These are phyloP conservation scores for Gyrodactylus bullatarudis DNA, from an alignment of 1,140 invertebrate species.

Conservation along the genomic window DNA sequence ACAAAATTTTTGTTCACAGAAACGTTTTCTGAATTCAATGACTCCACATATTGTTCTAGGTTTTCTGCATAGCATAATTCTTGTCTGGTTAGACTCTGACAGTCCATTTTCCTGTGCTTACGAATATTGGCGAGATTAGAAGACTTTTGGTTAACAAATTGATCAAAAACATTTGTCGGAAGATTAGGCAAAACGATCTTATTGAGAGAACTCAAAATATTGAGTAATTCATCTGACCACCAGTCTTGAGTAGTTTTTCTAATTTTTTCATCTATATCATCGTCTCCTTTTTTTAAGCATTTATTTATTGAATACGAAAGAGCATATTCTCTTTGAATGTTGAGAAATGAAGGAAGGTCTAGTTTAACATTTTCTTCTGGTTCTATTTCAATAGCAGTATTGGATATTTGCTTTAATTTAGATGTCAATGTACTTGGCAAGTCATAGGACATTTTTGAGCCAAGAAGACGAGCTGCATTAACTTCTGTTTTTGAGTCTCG, in stretches of 20 bases:
- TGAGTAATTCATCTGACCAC: background rate
- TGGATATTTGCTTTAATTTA: background rate
- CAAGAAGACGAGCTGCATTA: background rate
- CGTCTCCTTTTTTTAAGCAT: background rate
- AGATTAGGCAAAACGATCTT: background rate
- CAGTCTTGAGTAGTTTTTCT: background rate
- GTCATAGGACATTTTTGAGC: background rate
- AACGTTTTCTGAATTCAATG: background rate
- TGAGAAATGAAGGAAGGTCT: background rate
- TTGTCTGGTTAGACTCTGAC: background rate
- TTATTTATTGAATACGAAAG: background rate
- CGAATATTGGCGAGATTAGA: background rate
- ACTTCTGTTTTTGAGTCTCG: background rate
- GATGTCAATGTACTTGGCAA: background rate
- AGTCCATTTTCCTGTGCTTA: background rate
- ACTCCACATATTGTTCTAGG: background rate
- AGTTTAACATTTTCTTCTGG: background rate
- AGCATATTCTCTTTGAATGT: background rate
- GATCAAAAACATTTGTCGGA: background rate
- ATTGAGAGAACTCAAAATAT: background rate
- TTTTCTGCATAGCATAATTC: background rate
- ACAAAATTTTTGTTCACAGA: background rate
- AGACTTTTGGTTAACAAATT: background rate
- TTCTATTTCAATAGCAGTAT: background rate
- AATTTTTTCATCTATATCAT: background rate